phyloP scores from a whole-genome alignment of 2,113 vertebrate genomes.

The Syngnathoides biaculeatus region DNA sequence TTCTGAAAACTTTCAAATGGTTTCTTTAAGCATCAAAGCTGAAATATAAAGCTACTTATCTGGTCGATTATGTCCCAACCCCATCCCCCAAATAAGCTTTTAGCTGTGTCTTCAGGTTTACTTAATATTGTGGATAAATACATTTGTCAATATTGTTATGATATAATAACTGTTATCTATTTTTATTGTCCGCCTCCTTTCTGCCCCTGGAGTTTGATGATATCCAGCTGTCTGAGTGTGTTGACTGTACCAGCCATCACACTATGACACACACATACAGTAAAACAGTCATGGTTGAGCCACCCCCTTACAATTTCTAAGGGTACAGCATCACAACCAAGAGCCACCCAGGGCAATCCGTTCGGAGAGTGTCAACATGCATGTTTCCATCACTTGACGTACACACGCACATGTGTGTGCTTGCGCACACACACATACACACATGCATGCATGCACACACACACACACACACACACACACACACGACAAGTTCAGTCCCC shows the following conservation, averaged over 20 bases:
- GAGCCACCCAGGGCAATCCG: slow-evolving; percentile 47
- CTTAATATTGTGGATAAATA: slow-evolving; percentile 1
- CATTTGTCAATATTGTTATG: slow-evolving; percentile 8
- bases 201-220: slow-evolving; percentile 43
- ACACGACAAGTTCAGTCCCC: slow-evolving; percentile 26
- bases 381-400: slow-evolving; percentile 13
- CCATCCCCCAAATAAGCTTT: slow-evolving; percentile 6
- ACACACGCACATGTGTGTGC: slow-evolving; percentile 3
- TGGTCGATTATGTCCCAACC: neutral
- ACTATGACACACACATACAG: slow-evolving; percentile 28
- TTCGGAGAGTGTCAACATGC: slow-evolving; percentile 33
- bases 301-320: slow-evolving; percentile 37
- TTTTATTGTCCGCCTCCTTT: slow-evolving; percentile 18
- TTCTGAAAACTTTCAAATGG: no score
- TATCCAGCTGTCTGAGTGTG: slow-evolving; percentile 62
- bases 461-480: neutral
- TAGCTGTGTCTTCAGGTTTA: neutral
- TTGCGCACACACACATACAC: slow-evolving; percentile 14
- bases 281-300: slow-evolving; percentile 12
- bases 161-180: slow-evolving; percentile 32
- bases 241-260: slow-evolving; percentile 65
- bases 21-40: no score
- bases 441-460: no score
- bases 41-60: neutral
- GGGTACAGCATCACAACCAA: slow-evolving; percentile 54